phyloP scores from a whole-genome alignment of 2,888 invertebrate genomes.

The Biston betularia region DNA sequence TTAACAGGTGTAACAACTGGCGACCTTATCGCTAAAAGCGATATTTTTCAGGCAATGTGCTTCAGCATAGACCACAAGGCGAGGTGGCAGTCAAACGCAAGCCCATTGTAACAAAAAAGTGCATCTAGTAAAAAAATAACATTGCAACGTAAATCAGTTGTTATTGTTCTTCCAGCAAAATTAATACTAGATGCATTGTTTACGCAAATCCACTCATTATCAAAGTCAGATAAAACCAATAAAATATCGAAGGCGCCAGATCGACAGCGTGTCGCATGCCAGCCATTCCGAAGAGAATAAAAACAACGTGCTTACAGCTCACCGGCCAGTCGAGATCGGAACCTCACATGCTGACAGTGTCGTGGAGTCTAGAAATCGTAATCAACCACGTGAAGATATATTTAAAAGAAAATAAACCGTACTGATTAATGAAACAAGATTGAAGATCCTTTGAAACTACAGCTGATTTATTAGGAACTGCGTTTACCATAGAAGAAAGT shows the following conservation, averaged over 20 bases:
- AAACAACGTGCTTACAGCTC: conserved; percentile 60
- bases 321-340: conserved; percentile 62
- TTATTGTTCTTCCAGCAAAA: background rate
- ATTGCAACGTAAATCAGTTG: background rate
- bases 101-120: too few species aligned
- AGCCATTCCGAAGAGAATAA: conserved; percentile 62
- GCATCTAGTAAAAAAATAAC: too few species aligned
- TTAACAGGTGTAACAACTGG: too few species aligned
- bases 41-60: too few species aligned
- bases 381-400: conserved; percentile 17
- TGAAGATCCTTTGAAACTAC: conserved; percentile 1
- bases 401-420: conserved; percentile 1
- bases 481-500: conserved; percentile 24
- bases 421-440: background rate
- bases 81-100: too few species aligned
- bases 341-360: conserved; percentile 38
- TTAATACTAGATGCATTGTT: conserved; percentile 4
- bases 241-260: conserved; percentile 9
- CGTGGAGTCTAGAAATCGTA: conserved; percentile 7
- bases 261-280: conserved; percentile 14
- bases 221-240: conserved; percentile 6
- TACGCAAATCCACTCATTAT: background rate
- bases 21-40: too few species aligned
- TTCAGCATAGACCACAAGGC: too few species aligned
- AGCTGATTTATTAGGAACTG: conserved; percentile 1